Evolutionary conservation across 2,888 invertebrate genomes (phyloP).

Genomic region (Heterodera filipjevi): DNA sequence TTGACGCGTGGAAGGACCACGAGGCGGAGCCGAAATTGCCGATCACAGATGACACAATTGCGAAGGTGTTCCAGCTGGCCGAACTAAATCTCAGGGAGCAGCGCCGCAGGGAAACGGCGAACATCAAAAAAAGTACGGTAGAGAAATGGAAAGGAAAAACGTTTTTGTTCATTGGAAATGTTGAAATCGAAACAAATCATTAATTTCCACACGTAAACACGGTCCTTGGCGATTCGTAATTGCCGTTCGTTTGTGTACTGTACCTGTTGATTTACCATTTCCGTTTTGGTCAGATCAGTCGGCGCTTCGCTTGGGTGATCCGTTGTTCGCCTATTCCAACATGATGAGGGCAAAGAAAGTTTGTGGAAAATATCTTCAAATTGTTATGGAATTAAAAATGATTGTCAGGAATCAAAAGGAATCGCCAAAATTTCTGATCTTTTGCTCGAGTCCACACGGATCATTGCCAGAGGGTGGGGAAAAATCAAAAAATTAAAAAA

Average conservation of each 20-base stretch:
- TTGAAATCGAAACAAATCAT: no score
- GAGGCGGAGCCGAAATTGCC: constrained; percentile 58
- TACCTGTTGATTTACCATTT: constrained; percentile 25
- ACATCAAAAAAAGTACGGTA: constrained; percentile 52
- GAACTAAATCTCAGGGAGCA: constrained; percentile 59
- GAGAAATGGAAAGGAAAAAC: not conserved
- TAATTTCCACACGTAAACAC: no score
- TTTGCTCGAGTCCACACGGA: constrained; percentile 61
- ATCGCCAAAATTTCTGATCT: constrained; percentile 58
- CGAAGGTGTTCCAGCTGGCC: constrained; percentile 59
- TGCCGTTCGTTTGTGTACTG: no score
- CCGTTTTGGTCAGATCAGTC: constrained; percentile 52
- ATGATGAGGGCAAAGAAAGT: constrained; percentile 27
- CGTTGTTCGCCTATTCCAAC: constrained; percentile 56
- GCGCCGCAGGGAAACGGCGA: constrained; percentile 52
- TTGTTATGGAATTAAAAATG: constrained; percentile 44
- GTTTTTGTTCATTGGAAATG: no score
- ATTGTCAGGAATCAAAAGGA: constrained; percentile 49
- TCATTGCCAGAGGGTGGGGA: constrained; percentile 51
- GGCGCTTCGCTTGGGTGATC: constrained; percentile 56
- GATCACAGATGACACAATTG: constrained; percentile 60
- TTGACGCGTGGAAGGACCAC: constrained; percentile 59
- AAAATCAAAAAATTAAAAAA: constrained; percentile 1
- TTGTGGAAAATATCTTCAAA: not conserved
- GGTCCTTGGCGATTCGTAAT: no score